phyloP scores from a whole-genome alignment of 2,888 invertebrate genomes.

The Perizoma affinitatum region DNA sequence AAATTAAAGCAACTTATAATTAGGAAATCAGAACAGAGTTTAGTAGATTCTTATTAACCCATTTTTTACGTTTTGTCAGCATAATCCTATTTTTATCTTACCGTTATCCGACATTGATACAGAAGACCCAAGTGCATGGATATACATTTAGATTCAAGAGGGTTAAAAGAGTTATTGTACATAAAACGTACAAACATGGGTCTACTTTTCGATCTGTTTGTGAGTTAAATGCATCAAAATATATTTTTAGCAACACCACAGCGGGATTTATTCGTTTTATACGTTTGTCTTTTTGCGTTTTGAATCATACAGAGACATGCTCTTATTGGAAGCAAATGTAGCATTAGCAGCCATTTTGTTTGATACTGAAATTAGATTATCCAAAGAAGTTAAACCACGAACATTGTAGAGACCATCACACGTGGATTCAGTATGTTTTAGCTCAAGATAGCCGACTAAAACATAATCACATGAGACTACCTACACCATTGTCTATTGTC shows the following conservation, averaged over 20 bases:
- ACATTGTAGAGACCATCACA: no score
- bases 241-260: neutral
- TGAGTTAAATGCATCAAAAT: neutral
- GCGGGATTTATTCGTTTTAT: slow-evolving; percentile 2
- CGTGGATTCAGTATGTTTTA: neutral
- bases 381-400: neutral
- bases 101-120: neutral
- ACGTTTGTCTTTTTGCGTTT: neutral
- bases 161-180: no score
- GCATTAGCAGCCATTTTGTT: slow-evolving; percentile 1
- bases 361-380: slow-evolving; percentile 1
- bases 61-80: neutral
- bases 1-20: neutral
- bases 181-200: no score
- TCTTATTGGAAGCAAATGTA: slow-evolving; percentile 3
- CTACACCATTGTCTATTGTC: no score
- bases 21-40: no score
- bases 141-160: no score
- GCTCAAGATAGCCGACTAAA: neutral
- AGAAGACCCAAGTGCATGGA: no score
- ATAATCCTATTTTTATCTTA: neutral
- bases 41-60: neutral
- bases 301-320: slow-evolving; percentile 3
- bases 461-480: no score
- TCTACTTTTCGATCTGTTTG: neutral